Conservation (phyloP, 2,888 invertebrate genomes). For the Standfussiana lucernea region DNA sequence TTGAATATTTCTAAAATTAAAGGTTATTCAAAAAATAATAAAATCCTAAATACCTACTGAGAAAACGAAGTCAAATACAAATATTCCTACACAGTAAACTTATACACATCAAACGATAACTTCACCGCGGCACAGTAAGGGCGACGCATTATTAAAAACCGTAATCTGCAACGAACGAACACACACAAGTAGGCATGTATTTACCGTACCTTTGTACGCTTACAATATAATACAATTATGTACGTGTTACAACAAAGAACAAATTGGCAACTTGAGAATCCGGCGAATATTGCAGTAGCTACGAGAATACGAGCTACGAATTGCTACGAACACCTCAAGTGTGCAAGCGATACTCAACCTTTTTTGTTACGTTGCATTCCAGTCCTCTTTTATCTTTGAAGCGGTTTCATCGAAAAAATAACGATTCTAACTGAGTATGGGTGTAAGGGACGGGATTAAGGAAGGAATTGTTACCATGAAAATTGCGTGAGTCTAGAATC, state of each 20-base stretch:
- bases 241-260: constrained; percentile 39
- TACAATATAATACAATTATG: constrained; percentile 40
- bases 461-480: background rate
- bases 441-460: background rate
- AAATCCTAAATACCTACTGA: background rate
- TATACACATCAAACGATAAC: background rate
- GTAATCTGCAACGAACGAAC: background rate
- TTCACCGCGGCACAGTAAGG: background rate
- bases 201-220: constrained; percentile 14
- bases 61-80: background rate
- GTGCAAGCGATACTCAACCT: constrained; percentile 41
- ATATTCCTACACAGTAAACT: background rate
- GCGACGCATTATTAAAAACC: constrained; percentile 16
- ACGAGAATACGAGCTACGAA: constrained; percentile 20
- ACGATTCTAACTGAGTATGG: background rate
- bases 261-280: constrained; percentile 46
- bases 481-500: background rate
- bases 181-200: constrained; percentile 6
- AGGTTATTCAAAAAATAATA: background rate
- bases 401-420: constrained; percentile 17
- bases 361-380: constrained; percentile 38
- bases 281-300: constrained; percentile 30
- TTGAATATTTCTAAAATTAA: background rate
- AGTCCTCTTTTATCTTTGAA: constrained; percentile 16
- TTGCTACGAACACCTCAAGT: constrained; percentile 42